These are phyloP conservation scores for Engraulis encrasicolus DNA, from an alignment of 2,113 vertebrate species.

Conservation along the genomic window DNA sequence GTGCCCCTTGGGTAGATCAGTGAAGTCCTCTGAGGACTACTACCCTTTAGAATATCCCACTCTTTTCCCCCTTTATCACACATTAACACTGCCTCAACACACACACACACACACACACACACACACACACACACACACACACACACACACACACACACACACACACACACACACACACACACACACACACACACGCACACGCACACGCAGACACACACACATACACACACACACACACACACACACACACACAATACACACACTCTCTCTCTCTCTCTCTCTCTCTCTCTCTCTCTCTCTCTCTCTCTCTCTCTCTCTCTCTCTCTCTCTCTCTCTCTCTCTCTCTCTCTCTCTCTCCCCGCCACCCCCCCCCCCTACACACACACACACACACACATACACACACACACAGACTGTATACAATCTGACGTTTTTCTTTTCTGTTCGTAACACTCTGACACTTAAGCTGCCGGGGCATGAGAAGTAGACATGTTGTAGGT, in stretches of 20 bases:
- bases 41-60: constrained; percentile 46
- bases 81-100: not conserved
- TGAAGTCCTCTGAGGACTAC: constrained; percentile 50
- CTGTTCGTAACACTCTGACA: no score
- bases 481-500: not conserved
- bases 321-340: no score
- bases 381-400: no score
- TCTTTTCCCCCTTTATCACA: not conserved
- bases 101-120: not conserved
- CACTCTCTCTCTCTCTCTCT: constrained; percentile 27
- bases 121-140: not conserved
- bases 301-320: no score
- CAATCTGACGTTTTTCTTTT: no score
- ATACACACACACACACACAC: not conserved
- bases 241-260: not conserved
- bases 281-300: no score
- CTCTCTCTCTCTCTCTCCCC: no score
- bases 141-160: not conserved
- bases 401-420: no score
- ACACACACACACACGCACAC: not conserved
- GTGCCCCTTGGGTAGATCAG: constrained; percentile 47
- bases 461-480: not conserved
- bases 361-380: constrained; percentile 26
- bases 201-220: constrained; percentile 21
- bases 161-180: not conserved